Evolutionary conservation across 92 coral and sea anemone genomes (phyloP).

Genomic region (Actinostola sp.): DNA sequence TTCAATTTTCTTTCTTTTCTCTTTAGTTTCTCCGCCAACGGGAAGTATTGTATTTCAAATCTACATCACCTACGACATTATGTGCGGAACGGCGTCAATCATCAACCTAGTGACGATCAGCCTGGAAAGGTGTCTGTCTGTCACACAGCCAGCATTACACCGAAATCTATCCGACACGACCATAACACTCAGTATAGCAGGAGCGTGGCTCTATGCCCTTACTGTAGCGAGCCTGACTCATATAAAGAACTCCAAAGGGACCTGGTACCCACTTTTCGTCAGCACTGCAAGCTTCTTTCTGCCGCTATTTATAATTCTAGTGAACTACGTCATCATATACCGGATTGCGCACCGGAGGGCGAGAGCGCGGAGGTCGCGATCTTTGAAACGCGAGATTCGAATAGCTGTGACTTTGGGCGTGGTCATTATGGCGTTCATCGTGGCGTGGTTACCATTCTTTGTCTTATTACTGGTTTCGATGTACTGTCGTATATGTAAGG

Average conservation of each 20-base stretch:
- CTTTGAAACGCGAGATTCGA: constrained; percentile 85
- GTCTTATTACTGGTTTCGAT: constrained; percentile 49
- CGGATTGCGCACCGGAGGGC: constrained; percentile 81
- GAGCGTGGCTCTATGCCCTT: constrained; percentile 82
- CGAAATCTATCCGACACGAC: constrained; percentile 74
- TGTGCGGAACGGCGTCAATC: constrained; percentile 89
- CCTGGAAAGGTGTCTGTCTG: constrained; percentile 90
- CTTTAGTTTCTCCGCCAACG: constrained; percentile 39
- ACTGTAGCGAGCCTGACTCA: constrained; percentile 59
- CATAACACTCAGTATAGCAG: constrained; percentile 57
- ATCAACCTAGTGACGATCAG: constrained; percentile 87
- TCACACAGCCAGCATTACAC: constrained; percentile 87
- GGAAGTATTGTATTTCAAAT: constrained; percentile 47
- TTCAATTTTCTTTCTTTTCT: too few species aligned
- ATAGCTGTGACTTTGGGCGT: constrained; percentile 91
- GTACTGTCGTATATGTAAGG: constrained; percentile 48
- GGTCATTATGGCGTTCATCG: constrained; percentile 84
- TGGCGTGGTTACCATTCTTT: constrained; percentile 90
- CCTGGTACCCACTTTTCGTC: constrained; percentile 76
- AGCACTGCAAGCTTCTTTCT: constrained; percentile 77
- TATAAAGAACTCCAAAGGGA: constrained; percentile 29
- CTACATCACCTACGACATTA: constrained; percentile 84
- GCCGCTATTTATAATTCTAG: constrained; percentile 74
- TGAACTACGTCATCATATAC: constrained; percentile 77
- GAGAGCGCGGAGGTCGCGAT: constrained; percentile 74